phyloP scores from a whole-genome alignment of 1,140 invertebrate genomes.

The Microplitis mediator region DNA sequence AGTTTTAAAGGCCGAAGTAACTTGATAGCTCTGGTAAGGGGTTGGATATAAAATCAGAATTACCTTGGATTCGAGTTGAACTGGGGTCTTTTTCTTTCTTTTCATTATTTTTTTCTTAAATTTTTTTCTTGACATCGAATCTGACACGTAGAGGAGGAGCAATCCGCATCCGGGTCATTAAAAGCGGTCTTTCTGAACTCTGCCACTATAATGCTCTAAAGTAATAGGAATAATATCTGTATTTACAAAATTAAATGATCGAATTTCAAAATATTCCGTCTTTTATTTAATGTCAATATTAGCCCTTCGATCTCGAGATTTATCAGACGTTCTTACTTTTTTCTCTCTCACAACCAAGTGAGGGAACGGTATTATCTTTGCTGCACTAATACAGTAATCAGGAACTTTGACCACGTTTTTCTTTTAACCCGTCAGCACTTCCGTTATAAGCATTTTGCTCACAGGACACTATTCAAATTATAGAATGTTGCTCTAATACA shows the following conservation, averaged over 20 bases:
- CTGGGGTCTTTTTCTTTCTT: constrained; percentile 18
- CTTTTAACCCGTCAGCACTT: too few species aligned
- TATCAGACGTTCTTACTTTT: too few species aligned
- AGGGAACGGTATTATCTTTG: too few species aligned
- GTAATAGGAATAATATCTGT: constrained; percentile 49
- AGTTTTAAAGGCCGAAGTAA: not conserved
- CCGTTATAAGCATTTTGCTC: too few species aligned
- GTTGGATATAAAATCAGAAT: constrained; percentile 39
- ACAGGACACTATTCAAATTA: too few species aligned
- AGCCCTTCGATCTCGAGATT: constrained; percentile 13
- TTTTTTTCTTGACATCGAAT: constrained; percentile 42
- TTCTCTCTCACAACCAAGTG: too few species aligned
- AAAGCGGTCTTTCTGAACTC: constrained; percentile 49
- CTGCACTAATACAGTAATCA: too few species aligned
- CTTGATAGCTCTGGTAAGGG: constrained; percentile 22
- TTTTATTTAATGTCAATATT: constrained; percentile 52
- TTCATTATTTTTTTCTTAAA: not conserved
- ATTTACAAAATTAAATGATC: constrained; percentile 58
- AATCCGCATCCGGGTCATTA: constrained; percentile 55
- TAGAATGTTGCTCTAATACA: too few species aligned
- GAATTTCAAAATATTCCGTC: constrained; percentile 55
- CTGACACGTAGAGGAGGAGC: constrained; percentile 47
- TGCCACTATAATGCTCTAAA: constrained; percentile 32
- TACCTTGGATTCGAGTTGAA: constrained; percentile 38
- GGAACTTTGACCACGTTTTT: too few species aligned